Evolutionary conservation across 2,797 vertebrate species (phyloP), one percentile per base, ranked within the genome.

Genomic region (Hemibagrus guttatus): DNA sequence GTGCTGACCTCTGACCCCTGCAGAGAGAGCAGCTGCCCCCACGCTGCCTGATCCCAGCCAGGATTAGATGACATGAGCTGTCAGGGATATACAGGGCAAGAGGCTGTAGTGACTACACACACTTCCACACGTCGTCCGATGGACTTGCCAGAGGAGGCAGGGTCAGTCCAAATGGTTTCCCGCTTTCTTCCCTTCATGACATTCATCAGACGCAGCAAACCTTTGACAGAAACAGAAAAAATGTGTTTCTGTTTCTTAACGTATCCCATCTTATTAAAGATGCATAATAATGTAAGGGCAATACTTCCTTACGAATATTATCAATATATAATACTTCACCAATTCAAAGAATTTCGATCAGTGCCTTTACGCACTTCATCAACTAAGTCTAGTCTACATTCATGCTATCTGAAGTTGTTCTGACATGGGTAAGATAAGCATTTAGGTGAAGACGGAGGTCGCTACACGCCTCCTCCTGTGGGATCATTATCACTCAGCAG

Each of bases 11-110:
- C 84, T 76, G 80, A 89, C 79, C 91, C 89, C 90, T 61, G 76
- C 46, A 71, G 88, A 89, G 86, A 19, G n/a, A 89, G 87, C 93
- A 93, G 91, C 91, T 93, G 92, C 87, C 88, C 83, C 74, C 28
- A 17, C 17, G n/a, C 85, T 72, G 80, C 79, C 72, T 42, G 75
- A 87, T 71, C 46, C 19, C 76, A 75, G 81, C 31, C 31, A 23
- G 71, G 31, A 84, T 59, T 49, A 75, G 81, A 90, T 85, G 85
- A 42, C 86, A 66, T 75, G 84, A 84, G 86, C 59, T 76, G 52
- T 85, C 80, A 83, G 79, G 14, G 31, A 80, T 39, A 80, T 31
- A 14, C 56, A 80, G 35, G 35, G 42, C 54, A 86, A 64, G 59
- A 54, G 69, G 69, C 46, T 28, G 13, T 59, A 54, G 68, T 81